phyloP scores from a whole-genome alignment of 2,113 vertebrate genomes.

The Enhydra lutris region DNA sequence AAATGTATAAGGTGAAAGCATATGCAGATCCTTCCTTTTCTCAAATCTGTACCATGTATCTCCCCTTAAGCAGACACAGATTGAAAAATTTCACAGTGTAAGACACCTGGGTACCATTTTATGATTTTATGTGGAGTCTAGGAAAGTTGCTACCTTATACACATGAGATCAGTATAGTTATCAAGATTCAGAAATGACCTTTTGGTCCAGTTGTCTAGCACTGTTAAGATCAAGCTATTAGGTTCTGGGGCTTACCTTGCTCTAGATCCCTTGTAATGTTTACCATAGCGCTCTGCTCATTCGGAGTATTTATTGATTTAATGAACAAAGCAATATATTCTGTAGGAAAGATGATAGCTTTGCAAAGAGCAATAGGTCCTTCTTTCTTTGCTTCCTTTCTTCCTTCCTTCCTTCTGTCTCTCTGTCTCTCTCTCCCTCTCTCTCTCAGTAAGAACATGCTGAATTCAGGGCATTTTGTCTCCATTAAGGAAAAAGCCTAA shows the following conservation, averaged over 20 bases:
- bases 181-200: not conserved
- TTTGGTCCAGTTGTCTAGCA: not conserved
- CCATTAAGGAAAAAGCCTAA: not conserved
- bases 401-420: not conserved
- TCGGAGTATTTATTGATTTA: conserved; percentile 19
- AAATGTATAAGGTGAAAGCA: not conserved
- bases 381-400: not conserved
- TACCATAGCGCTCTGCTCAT: not conserved
- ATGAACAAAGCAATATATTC: not conserved
- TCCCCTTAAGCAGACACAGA: not conserved
- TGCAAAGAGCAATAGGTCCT: not conserved
- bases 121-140: not conserved
- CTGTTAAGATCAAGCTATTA: not conserved
- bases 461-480: not conserved
- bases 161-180: not conserved
- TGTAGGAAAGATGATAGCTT: not conserved
- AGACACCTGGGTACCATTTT: not conserved
- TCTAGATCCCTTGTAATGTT: not conserved
- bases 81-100: not conserved
- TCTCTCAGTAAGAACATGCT: not conserved
- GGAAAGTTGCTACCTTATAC: not conserved
- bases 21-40: not conserved
- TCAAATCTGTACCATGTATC: not conserved
- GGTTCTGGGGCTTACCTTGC: not conserved
- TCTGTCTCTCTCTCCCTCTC: not conserved